These are phyloP conservation scores for Sacculina carcini DNA, from an alignment of 2,888 invertebrate species.

Conservation along the genomic window DNA sequence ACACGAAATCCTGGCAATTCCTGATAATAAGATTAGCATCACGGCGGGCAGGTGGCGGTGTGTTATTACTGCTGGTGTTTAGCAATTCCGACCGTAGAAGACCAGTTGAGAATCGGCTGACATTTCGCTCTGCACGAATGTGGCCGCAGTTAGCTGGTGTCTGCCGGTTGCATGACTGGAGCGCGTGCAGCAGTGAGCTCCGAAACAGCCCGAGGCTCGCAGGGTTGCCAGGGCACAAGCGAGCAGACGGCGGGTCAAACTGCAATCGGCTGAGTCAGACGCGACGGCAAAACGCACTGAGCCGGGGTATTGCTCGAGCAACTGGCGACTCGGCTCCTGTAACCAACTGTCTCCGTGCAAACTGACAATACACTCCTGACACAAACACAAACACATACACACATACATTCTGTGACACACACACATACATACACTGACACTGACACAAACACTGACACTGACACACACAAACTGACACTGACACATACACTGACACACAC, in stretches of 20 bases:
- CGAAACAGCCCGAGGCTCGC: not conserved
- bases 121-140: not conserved
- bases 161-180: not conserved
- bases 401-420: not conserved
- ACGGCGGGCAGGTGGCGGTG: too few relatives aligned
- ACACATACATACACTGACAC: too few relatives aligned
- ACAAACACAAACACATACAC: not conserved
- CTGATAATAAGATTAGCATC: too few relatives aligned
- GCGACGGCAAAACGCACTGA: not conserved
- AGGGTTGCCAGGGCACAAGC: not conserved
- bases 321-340: not conserved
- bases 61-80: too few relatives aligned
- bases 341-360: not conserved
- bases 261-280: not conserved
- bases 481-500: too few relatives aligned
- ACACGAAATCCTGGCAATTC: too few relatives aligned
- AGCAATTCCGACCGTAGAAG: slow-evolving; percentile 1
- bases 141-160: not conserved
- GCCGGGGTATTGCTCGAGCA: not conserved
- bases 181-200: not conserved
- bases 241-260: not conserved
- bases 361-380: not conserved
- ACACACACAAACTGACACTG: not conserved
- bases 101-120: not conserved
- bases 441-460: not conserved